Percentiles rank a stretch among this genome's conserved stretches.
Conservation (phyloP, 2,797 vertebrate genomes). For the Eurystomus glaucurus region DNA sequence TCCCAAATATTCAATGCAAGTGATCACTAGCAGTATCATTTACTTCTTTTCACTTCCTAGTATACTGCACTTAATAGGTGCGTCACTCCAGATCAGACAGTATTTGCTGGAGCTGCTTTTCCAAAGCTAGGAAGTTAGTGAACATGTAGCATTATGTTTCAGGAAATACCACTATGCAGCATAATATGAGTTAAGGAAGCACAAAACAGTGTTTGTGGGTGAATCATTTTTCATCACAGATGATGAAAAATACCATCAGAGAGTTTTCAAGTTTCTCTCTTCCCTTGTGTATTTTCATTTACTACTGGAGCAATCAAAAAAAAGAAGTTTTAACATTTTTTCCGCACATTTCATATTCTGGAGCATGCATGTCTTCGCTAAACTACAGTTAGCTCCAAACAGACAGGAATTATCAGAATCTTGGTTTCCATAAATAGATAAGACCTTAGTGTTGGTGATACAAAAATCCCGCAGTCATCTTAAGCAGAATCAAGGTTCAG, state of each 20-base stretch:
- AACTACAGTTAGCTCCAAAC: neutral
- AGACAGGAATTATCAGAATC: neutral
- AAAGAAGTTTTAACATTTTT: neutral
- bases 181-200: neutral
- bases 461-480: neutral
- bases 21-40: neutral
- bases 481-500: neutral
- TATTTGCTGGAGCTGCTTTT: neutral
- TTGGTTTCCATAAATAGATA: neutral
- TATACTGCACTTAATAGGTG: neutral
- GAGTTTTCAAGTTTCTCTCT: neutral
- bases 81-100: neutral
- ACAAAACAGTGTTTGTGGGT: neutral
- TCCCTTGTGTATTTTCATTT: neutral
- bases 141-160: neutral
- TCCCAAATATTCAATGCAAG: neutral
- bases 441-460: neutral
- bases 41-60: neutral
- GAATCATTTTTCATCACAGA: neutral
- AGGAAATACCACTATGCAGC: neutral
- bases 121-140: neutral
- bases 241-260: neutral
- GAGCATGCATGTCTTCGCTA: neutral
- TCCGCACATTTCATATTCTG: neutral
- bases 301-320: neutral